A percentile compares a stretch with the other conserved stretches of the same genome.
Conservation (phyloP, 2,113 vertebrate species). For the Lathamus discolor region DNA sequence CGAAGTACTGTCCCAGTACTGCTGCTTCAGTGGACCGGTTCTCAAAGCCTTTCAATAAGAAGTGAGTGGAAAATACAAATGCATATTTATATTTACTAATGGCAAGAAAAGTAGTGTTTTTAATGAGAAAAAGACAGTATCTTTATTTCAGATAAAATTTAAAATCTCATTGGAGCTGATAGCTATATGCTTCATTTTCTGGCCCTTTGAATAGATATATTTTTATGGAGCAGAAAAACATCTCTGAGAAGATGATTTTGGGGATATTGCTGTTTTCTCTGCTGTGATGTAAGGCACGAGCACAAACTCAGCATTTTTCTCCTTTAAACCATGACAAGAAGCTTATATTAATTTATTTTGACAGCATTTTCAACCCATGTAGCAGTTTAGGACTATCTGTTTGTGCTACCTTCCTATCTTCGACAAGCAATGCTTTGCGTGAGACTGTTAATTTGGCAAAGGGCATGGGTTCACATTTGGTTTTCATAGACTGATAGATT, state of each 20-base stretch:
- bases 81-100: not conserved
- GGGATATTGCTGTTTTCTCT: not conserved
- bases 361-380: slow-evolving; percentile 20
- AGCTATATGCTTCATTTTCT: not conserved
- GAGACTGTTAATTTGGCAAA: slow-evolving; percentile 59
- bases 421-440: slow-evolving; percentile 35
- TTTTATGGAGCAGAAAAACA: not conserved
- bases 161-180: not conserved
- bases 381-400: slow-evolving; percentile 23
- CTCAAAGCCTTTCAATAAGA: not conserved
- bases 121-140: not conserved
- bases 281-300: not conserved
- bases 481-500: slow-evolving; percentile 57
- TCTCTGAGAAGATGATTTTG: not conserved
- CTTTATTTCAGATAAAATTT: not conserved
- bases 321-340: not conserved
- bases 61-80: not conserved
- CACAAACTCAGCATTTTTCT: not conserved
- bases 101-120: not conserved
- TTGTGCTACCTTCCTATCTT: slow-evolving; percentile 34
- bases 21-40: not conserved
- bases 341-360: slow-evolving; percentile 32
- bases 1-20: not conserved
- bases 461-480: slow-evolving; percentile 63
- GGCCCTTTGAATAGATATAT: not conserved